Base-by-base conservation (phyloP, 2,888 invertebrate genomes). In the Epinotia demarniana region DNA sequence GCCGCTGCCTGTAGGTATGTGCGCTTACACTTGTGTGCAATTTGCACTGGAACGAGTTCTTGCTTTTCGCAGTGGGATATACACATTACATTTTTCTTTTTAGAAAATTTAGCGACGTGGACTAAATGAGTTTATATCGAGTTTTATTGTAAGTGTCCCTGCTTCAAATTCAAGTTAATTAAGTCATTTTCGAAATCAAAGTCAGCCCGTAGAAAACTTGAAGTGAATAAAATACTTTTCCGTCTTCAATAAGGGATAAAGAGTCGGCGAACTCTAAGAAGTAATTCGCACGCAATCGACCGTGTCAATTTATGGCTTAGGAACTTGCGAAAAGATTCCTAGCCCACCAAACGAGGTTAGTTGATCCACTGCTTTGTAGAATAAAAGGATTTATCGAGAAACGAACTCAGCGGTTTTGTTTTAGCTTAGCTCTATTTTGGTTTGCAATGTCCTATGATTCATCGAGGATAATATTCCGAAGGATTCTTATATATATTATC, bases 261-360 rank as follows among this genome's bases (percentile, higher is more conserved):
- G 80, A 83, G 82, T 82, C 85, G 78, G 83, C 83, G 84, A 87
- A 86, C 87, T 87, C 80, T 76, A 77, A 80, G 82, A 84, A 87
- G 87, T 88, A 86, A 87, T 88, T 89, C 85, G 82, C 85, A 86
- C 85, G 86, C 85, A 89, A 88, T 89, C 88, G 85, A 78, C 83
- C 86, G 84, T 86, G 85, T 84, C 85, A 87, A 88, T 89, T 90
- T 89, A 89, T 88, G 79, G 86, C 81, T 81, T 82, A 81, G 85
- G 84, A 88, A 89, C 85, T 88, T 84, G 81, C 80, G 85, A 84
- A 85, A 85, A 83, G 83, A 80, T 78, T 83, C 80, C 75, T 81
- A 81, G 79, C 80, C 80, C 79, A 80, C 79, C 81, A 85, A 82
- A 82, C 82, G 84, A 84, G 81, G 80, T 81, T 79, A 80, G 81